phyloP scores from a whole-genome alignment of 30 jellyfish, hydroid and myxozoan genomes.

The Nemopilema nomurai region DNA sequence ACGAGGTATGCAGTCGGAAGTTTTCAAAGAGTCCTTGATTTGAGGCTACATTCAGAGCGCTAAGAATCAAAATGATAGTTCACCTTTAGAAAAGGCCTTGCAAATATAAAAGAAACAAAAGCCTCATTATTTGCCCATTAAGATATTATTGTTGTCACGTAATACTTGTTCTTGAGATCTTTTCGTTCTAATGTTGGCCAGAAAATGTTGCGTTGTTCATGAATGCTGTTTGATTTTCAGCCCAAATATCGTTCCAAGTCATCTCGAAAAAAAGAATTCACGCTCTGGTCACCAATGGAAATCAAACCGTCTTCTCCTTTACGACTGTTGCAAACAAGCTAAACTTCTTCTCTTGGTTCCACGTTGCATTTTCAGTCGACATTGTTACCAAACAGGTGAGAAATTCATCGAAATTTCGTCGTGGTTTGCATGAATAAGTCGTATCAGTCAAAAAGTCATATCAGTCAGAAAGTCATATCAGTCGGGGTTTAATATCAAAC shows the following conservation, averaged over 20 bases:
- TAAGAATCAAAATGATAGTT: too few relatives aligned
- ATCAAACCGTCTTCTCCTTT: slow-evolving; percentile 50
- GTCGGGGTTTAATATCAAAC: too few relatives aligned
- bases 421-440: too few relatives aligned
- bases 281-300: slow-evolving; percentile 8
- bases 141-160: not conserved
- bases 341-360: slow-evolving; percentile 52
- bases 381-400: slow-evolving; percentile 54
- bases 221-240: slow-evolving; percentile 17
- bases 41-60: too few relatives aligned
- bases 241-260: slow-evolving; percentile 53
- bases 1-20: slow-evolving; percentile 57
- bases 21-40: too few relatives aligned
- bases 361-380: slow-evolving; percentile 50
- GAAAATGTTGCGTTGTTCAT: not conserved
- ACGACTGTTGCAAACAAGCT: slow-evolving; percentile 33
- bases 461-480: too few relatives aligned
- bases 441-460: too few relatives aligned
- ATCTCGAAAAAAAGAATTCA: slow-evolving; percentile 26
- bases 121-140: too few relatives aligned
- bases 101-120: too few relatives aligned
- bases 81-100: too few relatives aligned
- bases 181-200: not conserved
- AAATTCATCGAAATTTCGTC: too few relatives aligned
- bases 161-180: not conserved